Base-by-base conservation (phyloP, 2,797 vertebrate genomes). In the Myripristis murdjan region DNA sequence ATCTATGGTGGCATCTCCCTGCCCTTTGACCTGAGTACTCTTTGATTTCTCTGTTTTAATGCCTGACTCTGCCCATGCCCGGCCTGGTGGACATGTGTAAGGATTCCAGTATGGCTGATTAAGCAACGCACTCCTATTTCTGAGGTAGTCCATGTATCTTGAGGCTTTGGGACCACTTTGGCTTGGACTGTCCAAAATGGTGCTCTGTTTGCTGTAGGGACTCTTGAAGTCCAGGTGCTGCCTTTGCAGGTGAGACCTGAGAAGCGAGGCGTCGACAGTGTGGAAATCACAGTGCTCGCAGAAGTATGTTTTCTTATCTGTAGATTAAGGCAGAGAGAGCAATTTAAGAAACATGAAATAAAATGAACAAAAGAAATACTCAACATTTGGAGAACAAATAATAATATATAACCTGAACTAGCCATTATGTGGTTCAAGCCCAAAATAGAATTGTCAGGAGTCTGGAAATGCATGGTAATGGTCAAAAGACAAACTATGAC, bases 261-360 rank as follows among this genome's bases (percentile, higher is more conserved):
- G 81, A 39, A 93, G 64, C 0, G 91, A 88, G 24, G 82, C 74
- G 62, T 95, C 93, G 1, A 90, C 90, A 67, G 93, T 90, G 14
- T 93, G 86, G 85, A 96, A 97, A 89, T 92, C 95, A 94, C 95
- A 95, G 91, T 89, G 94, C 64, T 93, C 86, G n/a, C 94, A 95
- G 81, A 83, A 80, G 86, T 86, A 94, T 54, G 93, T 77, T 86
- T 95, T 96, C 89, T 92, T 92, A 92, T 95, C 97, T 99, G 88
- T 52, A 82, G 64, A 63, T 78, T 14, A 22, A 41, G 87, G 46
- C 24, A 86, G 0, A 82, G 55, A 22, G 26, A 59, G 6, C 1
- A 41, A 41, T 18, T 31, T 56, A 10, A 76, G 22, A 5, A 3
- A 52, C 0, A 33, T 8, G 3, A 6, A 9, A 10, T 31, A 23